Evolutionary conservation across 2,113 vertebrate genomes (phyloP).

Genomic region (Phyllopteryx taeniolatus): DNA sequence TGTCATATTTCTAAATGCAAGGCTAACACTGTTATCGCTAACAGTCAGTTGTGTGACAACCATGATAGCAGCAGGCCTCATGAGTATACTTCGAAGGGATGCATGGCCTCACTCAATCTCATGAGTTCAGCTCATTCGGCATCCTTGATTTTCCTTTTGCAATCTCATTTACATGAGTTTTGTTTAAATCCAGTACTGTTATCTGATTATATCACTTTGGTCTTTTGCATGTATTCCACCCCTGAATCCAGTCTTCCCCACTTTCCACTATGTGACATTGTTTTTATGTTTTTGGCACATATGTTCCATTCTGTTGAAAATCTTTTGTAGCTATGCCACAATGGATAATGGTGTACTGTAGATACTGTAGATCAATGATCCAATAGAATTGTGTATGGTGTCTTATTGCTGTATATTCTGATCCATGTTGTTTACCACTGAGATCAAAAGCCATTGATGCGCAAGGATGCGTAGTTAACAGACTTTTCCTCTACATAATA

Average conservation of each 20-base stretch:
- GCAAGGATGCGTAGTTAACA: too few relatives aligned
- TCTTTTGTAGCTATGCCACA: neutral
- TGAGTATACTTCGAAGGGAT: conserved; percentile 8
- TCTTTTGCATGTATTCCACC: conserved; percentile 14
- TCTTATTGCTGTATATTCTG: neutral
- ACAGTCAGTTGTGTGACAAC: conserved; percentile 37
- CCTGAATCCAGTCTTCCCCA: neutral
- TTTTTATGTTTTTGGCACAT: neutral
- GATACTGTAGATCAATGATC: neutral
- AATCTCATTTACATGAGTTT: conserved; percentile 31
- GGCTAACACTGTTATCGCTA: conserved; percentile 9
- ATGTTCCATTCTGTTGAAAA: neutral
- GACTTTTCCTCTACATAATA: too few relatives aligned
- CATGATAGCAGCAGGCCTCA: conserved; percentile 24
- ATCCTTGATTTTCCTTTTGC: conserved; percentile 19
- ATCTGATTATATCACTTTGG: conserved; percentile 31
- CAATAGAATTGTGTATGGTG: neutral
- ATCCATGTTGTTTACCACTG: neutral
- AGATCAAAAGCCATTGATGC: too few relatives aligned
- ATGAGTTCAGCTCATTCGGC: conserved; percentile 13
- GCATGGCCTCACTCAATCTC: conserved; percentile 4
- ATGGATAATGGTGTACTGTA: neutral
- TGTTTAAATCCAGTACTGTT: conserved; percentile 34
- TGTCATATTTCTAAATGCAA: conserved; percentile 1
- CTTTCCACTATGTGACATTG: neutral